Evolutionary conservation across 2,797 vertebrate species (phyloP).

Genomic region (Acomys russatus): DNA sequence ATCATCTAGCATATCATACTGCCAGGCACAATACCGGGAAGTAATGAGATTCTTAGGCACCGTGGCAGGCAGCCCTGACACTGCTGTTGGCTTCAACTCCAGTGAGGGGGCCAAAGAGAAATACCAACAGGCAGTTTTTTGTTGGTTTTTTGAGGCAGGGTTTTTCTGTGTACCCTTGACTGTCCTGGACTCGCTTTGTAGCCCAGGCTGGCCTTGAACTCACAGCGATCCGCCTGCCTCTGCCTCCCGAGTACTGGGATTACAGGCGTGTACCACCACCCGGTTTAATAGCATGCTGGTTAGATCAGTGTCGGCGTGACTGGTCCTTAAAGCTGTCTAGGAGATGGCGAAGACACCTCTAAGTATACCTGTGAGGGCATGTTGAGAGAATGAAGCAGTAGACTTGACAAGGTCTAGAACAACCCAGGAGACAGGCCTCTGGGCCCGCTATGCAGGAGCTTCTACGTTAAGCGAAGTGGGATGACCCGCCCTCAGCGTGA

Average conservation of each 20-base stretch:
- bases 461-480: background rate
- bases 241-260: no score
- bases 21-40: background rate
- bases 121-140: background rate
- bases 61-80: background rate
- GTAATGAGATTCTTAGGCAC: background rate
- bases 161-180: no score
- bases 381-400: background rate
- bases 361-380: background rate
- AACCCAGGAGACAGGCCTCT: background rate
- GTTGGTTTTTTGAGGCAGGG: no score
- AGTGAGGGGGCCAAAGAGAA: background rate
- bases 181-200: no score
- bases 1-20: background rate
- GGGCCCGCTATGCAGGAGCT: background rate
- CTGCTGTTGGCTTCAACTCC: background rate
- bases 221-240: no score
- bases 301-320: background rate
- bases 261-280: no score
- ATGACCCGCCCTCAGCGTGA: background rate
- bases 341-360: background rate
- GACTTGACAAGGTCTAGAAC: background rate
- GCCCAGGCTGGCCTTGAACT: no score
- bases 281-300: background rate
- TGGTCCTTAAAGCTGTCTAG: background rate